Conservation (phyloP, 1,140 invertebrate species). For the Prorops nasuta region DNA sequence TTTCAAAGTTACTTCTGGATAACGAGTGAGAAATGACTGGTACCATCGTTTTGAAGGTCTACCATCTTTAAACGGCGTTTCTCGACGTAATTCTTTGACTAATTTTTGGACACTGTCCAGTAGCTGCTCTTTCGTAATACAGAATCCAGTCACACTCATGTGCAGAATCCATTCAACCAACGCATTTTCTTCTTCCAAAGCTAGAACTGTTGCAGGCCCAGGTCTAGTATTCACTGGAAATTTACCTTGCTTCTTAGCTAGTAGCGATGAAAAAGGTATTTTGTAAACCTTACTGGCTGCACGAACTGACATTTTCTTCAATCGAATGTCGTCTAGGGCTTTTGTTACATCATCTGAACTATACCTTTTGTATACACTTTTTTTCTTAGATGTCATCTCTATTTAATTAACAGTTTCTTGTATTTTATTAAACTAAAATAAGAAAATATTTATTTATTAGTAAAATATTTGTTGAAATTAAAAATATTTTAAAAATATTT, state of each 20-base stretch:
- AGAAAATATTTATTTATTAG: too few species aligned
- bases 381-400: too few species aligned
- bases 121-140: conserved; percentile 13
- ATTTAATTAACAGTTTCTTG: too few species aligned
- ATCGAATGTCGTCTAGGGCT: too few species aligned
- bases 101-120: conserved; percentile 37
- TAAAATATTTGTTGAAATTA: too few species aligned
- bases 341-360: too few species aligned
- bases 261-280: background rate
- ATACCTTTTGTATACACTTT: too few species aligned
- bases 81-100: conserved; percentile 27
- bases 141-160: background rate
- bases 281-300: background rate
- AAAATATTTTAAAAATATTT: too few species aligned
- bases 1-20: conserved; percentile 26
- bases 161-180: background rate
- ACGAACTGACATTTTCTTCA: too few species aligned
- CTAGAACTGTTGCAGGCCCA: background rate
- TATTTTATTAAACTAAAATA: too few species aligned
- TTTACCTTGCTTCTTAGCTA: background rate
- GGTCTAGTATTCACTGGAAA: background rate
- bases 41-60: conserved; percentile 26
- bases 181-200: background rate
- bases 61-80: conserved; percentile 26
- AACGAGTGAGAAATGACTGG: conserved; percentile 16